phyloP scores from a whole-genome alignment of 1,140 invertebrate species.

The Lepidurus packardi region DNA sequence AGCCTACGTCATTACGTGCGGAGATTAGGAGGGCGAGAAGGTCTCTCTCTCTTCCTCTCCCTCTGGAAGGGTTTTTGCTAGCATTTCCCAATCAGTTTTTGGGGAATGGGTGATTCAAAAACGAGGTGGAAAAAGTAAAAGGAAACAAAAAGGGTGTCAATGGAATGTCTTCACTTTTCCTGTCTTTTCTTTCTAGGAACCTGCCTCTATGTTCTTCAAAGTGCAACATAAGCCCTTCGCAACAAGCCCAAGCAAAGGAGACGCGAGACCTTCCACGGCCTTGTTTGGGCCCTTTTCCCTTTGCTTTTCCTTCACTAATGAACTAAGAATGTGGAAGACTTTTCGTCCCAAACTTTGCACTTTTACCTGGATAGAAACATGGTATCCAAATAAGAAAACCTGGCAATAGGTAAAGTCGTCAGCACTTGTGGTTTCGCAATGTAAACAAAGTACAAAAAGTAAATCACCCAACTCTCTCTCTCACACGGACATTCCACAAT shows the following conservation, averaged over 20 bases:
- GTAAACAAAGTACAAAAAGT: not conserved
- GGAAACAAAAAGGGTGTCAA: not conserved
- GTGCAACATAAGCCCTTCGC: slow-evolving; percentile 20
- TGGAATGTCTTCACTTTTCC: slow-evolving; percentile 12
- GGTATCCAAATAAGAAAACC: not conserved
- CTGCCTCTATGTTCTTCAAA: not conserved
- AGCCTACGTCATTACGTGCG: not conserved
- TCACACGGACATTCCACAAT: not conserved
- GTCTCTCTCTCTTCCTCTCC: not conserved
- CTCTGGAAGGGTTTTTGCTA: not conserved
- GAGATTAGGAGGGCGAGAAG: not conserved
- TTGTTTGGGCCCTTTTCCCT: slow-evolving; percentile 10
- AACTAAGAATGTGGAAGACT: not conserved
- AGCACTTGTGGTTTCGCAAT: not conserved
- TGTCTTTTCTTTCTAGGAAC: not conserved
- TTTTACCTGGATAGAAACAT: not conserved
- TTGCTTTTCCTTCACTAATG: not conserved
- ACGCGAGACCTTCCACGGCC: not conserved
- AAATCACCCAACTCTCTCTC: not conserved
- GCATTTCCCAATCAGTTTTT: not conserved
- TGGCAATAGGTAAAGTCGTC: not conserved
- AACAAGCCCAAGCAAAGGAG: slow-evolving; percentile 6
- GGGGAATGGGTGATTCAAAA: not conserved
- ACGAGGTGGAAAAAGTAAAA: not conserved
- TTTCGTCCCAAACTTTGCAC: not conserved